Percentiles rank a stretch among this genome's conserved stretches.
phyloP scores from a whole-genome alignment of 2,888 invertebrate species.

The Ferrisia virgata region DNA sequence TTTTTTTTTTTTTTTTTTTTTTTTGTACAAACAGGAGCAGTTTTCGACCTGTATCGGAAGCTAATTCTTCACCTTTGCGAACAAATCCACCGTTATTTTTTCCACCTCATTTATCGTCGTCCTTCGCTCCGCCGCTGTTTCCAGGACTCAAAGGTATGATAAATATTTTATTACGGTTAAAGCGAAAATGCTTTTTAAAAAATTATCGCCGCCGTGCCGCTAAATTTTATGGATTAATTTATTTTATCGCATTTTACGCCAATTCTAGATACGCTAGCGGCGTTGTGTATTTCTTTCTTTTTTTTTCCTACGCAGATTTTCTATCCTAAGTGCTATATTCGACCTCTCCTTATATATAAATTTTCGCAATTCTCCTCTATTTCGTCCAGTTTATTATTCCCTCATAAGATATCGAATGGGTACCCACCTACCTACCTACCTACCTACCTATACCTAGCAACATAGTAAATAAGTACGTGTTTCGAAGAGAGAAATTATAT shows the following conservation, averaged over 20 bases:
- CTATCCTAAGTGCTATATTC: background rate
- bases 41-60: constrained; percentile 58
- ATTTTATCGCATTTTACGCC: background rate
- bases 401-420: too few relatives aligned
- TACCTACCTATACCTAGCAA: too few relatives aligned
- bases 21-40: constrained; percentile 60
- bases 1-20: constrained; percentile 46
- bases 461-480: too few relatives aligned
- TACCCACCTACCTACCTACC: too few relatives aligned
- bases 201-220: background rate
- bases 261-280: background rate
- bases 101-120: constrained; percentile 73
- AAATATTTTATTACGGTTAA: constrained; percentile 5
- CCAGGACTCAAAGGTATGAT: constrained; percentile 71
- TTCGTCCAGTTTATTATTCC: background rate
- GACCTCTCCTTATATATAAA: background rate
- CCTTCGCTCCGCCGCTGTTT: constrained; percentile 75
- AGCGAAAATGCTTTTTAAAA: constrained; percentile 10
- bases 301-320: background rate
- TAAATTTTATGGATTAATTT: constrained; percentile 9
- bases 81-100: constrained; percentile 71
- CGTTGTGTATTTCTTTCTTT: too few relatives aligned
- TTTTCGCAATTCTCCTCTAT: background rate
- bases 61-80: constrained; percentile 63
- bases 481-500: background rate